phyloP scores from a whole-genome alignment of 2,113 vertebrate genomes.

The Silurus glanis region DNA sequence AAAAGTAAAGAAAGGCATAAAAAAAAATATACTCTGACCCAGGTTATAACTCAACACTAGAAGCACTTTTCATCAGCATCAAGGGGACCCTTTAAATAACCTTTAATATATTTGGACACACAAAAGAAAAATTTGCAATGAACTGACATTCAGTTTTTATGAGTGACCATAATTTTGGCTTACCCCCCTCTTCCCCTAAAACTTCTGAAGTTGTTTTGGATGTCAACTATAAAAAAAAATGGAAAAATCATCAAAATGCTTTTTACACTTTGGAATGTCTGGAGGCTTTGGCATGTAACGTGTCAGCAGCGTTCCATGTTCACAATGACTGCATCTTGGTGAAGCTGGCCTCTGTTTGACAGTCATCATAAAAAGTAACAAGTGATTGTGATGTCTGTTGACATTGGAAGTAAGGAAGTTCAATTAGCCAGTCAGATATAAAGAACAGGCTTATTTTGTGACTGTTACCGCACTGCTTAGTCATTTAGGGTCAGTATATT shows the following conservation, averaged over 20 bases:
- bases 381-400: constrained; percentile 28
- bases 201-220: constrained; percentile 49
- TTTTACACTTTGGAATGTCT: constrained; percentile 47
- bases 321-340: constrained; percentile 38
- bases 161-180: constrained; percentile 47
- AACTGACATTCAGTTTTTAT: constrained; percentile 45
- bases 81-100: constrained; percentile 32
- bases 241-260: constrained; percentile 45
- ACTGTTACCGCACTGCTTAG: constrained; percentile 10
- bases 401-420: constrained; percentile 19
- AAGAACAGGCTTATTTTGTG: not conserved
- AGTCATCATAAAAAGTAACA: constrained; percentile 35
- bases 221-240: constrained; percentile 48
- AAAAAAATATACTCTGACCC: not conserved
- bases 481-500: not conserved
- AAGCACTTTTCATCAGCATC: constrained; percentile 27
- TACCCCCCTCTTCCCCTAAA: constrained; percentile 3
- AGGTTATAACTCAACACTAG: constrained; percentile 21
- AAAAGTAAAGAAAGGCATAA: not conserved
- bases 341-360: constrained; percentile 25
- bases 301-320: constrained; percentile 43
- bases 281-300: constrained; percentile 29
- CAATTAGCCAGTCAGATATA: constrained; percentile 13
- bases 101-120: constrained; percentile 41
- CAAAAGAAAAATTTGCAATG: constrained; percentile 40